Conservation (phyloP, 2,113 vertebrate species). For the Variabilichromis moorii region DNA sequence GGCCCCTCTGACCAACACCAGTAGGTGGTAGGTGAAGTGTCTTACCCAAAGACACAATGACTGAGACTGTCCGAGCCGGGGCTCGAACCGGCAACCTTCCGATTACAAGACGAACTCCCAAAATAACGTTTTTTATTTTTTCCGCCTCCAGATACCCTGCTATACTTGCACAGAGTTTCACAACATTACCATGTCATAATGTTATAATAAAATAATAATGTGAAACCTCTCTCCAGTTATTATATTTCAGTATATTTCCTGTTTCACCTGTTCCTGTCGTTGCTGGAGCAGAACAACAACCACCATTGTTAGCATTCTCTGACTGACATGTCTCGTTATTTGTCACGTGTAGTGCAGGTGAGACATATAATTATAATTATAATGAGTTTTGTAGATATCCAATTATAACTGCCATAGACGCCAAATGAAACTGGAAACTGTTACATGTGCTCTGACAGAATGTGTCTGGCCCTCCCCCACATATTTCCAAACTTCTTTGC, state of each 20-base stretch:
- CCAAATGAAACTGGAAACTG: neutral
- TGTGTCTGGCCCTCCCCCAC: neutral
- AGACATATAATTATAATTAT: neutral
- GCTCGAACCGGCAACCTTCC: accelerated
- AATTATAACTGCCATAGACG: accelerated
- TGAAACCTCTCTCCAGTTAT: neutral
- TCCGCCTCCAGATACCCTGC: neutral
- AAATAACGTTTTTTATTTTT: neutral
- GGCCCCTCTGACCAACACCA: accelerated
- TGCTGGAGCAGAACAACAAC: neutral
- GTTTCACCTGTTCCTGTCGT: neutral
- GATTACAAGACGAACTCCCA: accelerated
- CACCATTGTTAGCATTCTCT: neutral
- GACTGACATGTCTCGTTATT: neutral
- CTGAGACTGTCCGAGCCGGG: accelerated
- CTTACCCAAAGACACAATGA: accelerated
- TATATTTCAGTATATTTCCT: neutral
- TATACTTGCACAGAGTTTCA: neutral
- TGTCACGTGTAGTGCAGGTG: neutral
- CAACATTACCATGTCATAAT: accelerated
- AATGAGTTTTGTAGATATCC: neutral
- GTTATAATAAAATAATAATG: neutral
- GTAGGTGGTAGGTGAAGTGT: accelerated
- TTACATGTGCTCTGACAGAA: neutral
- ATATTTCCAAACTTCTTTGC: neutral